phyloP scores from a whole-genome alignment of 2,113 vertebrate species.

The Condylura cristata region DNA sequence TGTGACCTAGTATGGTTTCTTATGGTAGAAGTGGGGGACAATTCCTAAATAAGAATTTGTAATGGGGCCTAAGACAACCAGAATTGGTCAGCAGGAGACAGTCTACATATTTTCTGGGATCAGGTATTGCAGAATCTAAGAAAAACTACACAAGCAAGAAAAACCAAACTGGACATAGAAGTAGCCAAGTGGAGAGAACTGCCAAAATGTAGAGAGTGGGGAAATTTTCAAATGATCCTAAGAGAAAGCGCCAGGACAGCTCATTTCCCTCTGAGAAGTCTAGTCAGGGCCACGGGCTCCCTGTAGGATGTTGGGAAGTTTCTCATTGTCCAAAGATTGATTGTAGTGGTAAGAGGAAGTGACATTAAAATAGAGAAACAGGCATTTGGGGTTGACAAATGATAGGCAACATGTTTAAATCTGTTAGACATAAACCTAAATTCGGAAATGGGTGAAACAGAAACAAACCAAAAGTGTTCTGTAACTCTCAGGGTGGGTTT shows the following conservation, averaged over 20 bases:
- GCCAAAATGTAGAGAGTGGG: neutral
- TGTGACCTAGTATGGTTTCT: neutral
- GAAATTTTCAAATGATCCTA: neutral
- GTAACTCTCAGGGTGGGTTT: neutral
- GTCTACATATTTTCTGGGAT: neutral
- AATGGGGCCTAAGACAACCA: neutral
- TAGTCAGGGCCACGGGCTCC: neutral
- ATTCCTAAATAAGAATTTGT: neutral
- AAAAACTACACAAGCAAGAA: neutral
- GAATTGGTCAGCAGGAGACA: neutral
- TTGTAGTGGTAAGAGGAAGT: neutral
- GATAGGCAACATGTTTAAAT: neutral
- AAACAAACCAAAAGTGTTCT: slow-evolving; percentile 37
- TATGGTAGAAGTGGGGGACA: neutral
- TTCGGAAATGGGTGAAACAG: slow-evolving; percentile 28
- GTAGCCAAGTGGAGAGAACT: neutral
- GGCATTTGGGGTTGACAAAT: slow-evolving; percentile 31
- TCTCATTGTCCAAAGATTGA: slow-evolving; percentile 48
- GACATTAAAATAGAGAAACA: neutral
- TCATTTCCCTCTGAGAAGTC: neutral
- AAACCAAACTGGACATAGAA: neutral
- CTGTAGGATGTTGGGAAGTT: neutral
- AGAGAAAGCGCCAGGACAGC: neutral
- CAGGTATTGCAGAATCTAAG: neutral
- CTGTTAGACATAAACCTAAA: neutral